phyloP scores from a whole-genome alignment of 2,888 invertebrate species.

The Tethea ocularis region DNA sequence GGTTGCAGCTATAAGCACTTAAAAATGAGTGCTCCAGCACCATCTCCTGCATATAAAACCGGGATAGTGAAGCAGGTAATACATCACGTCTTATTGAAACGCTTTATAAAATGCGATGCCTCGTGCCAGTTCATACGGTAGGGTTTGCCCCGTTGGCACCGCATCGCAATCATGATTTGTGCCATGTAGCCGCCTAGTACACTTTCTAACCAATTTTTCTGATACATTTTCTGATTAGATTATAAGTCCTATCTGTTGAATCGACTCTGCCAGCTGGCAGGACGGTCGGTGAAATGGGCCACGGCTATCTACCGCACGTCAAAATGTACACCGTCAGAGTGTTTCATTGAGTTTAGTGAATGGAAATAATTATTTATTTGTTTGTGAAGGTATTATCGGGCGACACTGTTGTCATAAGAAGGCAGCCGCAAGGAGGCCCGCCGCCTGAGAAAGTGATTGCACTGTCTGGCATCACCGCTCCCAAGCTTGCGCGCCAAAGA shows the following conservation, averaged over 20 bases:
- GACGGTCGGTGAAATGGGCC: background rate
- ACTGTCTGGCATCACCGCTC: conserved; percentile 95
- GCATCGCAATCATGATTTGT: conserved; percentile 30
- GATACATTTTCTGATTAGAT: background rate
- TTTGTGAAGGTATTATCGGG: conserved; percentile 94
- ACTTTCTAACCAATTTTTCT: background rate
- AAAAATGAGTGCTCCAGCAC: conserved; percentile 77
- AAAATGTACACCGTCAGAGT: background rate
- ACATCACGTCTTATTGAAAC: conserved; percentile 42
- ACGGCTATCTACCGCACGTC: background rate
- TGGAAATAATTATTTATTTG: background rate
- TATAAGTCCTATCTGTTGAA: background rate
- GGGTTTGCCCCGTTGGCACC: conserved; percentile 77
- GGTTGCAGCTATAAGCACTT: conserved; percentile 44
- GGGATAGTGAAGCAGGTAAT: conserved; percentile 80
- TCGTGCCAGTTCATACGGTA: conserved; percentile 62
- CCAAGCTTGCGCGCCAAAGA: conserved; percentile 87
- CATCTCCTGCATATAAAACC: conserved; percentile 66
- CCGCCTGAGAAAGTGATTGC: conserved; percentile 96
- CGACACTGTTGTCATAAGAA: conserved; percentile 96
- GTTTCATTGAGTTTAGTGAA: background rate
- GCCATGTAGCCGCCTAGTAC: background rate
- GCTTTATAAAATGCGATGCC: conserved; percentile 46
- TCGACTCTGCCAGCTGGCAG: background rate
- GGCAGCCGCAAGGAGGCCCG: conserved; percentile 93